These are phyloP conservation scores for Cyaniris semiargus DNA, from an alignment of 2,888 invertebrate species.

Conservation along the genomic window DNA sequence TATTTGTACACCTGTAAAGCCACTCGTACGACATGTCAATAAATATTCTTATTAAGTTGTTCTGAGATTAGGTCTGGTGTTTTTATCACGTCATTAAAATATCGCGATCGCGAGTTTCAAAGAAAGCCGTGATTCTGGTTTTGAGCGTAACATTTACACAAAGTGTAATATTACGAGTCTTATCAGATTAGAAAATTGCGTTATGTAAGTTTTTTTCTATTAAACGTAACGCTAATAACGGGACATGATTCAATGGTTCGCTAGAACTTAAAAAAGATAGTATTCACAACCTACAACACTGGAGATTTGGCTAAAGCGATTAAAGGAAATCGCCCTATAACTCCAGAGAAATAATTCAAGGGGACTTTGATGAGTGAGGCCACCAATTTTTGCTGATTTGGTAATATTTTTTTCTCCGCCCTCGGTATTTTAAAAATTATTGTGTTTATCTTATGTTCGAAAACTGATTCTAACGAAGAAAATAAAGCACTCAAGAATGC, in stretches of 20 bases:
- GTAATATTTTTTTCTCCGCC: no score
- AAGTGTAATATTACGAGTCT: background rate
- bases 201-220: constrained; percentile 22
- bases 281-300: background rate
- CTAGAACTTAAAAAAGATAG: background rate
- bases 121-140: constrained; percentile 24
- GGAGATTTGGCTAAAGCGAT: background rate
- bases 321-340: background rate
- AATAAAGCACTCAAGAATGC: no score
- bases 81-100: constrained; percentile 13
- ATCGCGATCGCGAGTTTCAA: background rate
- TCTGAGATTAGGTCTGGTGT: background rate
- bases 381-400: no score
- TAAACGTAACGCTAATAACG: constrained; percentile 1
- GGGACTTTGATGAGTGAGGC: background rate
- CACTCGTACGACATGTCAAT: background rate
- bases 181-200: constrained; percentile 28
- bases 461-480: no score
- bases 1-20: background rate
- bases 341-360: background rate
- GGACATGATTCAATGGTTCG: background rate
- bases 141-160: background rate
- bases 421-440: no score
- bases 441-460: no score
- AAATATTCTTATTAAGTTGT: constrained; percentile 10